Base-by-base conservation (phyloP, 2,113 vertebrate species). In the Semnopithecus entellus region DNA sequence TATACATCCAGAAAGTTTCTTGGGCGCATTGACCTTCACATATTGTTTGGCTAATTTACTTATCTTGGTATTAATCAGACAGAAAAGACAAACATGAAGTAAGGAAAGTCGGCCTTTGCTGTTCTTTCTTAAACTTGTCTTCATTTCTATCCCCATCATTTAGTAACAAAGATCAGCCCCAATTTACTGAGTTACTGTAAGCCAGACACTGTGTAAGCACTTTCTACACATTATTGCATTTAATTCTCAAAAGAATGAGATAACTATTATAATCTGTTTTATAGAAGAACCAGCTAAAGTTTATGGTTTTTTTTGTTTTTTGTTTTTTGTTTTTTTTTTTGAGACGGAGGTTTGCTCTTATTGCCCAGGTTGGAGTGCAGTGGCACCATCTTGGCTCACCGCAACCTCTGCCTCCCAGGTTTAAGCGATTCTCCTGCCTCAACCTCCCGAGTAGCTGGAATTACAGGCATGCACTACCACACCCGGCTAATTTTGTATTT, bases 181-280 rank as follows among this genome's bases (percentile, higher is more conserved):
- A 72, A 30, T 59, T 87, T 81, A 40, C 13, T n/a, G 22, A 78
- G n/a, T 95, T 86, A 35, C 40, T 66, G 4, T 73, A n/a, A 43
- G 30, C n/a, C 27, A 78, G 18, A 66, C 10, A n/a, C 13, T 43
- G 1, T 82, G 18, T 75, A 70, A 89, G 16, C 27, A 40, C 22
- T 81, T 78, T 50, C 12, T 27, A 3, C 1, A 18, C 20, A 50
- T 72, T 48, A 57, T 57, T 59, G 25, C 12, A 78, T 79, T 82
- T 75, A 78, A 61, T 57, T 23, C 4, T 66, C 91, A 61, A 48
- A 79, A 95, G 59, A 91, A 90, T 64, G 30, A 82, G 3, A 10
- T 96, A 35, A 48, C 55, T 86, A 35, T 81, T 79, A 88, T 30
- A 73, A 66, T 61, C 9, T 92, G 25, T 84, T 88, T 95, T 30